These are phyloP conservation scores for Rhaphigaster nebulosa DNA, from an alignment of 2,888 invertebrate genomes.

Conservation along the genomic window DNA sequence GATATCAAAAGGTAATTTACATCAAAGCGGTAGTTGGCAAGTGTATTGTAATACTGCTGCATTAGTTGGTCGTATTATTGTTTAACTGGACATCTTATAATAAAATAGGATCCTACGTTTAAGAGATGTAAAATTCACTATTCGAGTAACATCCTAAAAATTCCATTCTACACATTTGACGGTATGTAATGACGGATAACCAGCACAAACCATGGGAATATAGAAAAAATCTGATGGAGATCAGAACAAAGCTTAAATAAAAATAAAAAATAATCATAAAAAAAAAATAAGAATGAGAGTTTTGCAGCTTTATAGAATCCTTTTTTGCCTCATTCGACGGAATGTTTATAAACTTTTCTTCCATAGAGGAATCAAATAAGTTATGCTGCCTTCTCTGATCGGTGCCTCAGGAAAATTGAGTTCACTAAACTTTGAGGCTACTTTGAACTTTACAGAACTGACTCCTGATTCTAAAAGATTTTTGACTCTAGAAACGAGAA, in stretches of 20 bases:
- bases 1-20: constrained; percentile 13
- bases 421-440: not conserved
- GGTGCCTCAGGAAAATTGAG: not conserved
- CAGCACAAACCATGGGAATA: too few species aligned
- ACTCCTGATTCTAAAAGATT: not conserved
- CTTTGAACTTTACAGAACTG: not conserved
- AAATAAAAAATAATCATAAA: too few species aligned
- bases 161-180: too few species aligned
- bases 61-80: not conserved
- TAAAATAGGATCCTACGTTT: too few species aligned
- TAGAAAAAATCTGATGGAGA: too few species aligned
- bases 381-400: not conserved
- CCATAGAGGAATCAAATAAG: not conserved
- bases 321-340: not conserved
- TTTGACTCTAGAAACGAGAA: too few species aligned
- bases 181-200: too few species aligned
- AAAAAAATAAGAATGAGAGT: too few species aligned
- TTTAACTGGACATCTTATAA: not conserved
- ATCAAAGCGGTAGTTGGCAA: not conserved
- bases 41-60: not conserved
- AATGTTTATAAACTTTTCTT: not conserved
- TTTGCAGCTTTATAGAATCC: not conserved
- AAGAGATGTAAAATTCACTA: too few species aligned
- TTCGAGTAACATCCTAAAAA: too few species aligned
- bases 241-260: too few species aligned